A percentile compares a stretch with the other conserved stretches of the same genome.
Conservation (phyloP, 64 coral and sea anemone species). For the Montipora efflorescens region DNA sequence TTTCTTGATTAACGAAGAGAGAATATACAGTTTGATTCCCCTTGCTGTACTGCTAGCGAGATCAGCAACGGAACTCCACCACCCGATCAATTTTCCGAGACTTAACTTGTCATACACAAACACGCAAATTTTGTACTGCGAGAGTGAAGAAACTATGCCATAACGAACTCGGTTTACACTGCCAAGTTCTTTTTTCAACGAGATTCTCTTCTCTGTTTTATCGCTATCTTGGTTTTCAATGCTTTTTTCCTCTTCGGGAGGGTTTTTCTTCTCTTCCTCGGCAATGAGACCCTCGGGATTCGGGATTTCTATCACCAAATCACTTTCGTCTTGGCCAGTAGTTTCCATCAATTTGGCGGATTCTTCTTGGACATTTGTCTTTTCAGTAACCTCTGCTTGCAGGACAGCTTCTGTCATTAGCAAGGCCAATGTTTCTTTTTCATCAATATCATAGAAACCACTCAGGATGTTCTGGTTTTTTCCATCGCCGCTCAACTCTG, state of each 20-base stretch:
- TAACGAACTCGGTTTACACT: neutral
- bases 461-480: neutral
- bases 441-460: neutral
- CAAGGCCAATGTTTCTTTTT: neutral
- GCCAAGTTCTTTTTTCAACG: neutral
- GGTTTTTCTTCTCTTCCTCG: neutral
- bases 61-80: constrained; percentile 7
- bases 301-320: neutral
- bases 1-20: constrained; percentile 1
- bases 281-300: neutral
- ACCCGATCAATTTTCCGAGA: neutral
- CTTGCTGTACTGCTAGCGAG: neutral
- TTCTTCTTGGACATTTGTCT: neutral
- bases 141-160: neutral
- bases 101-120: constrained; percentile 6
- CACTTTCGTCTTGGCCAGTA: neutral
- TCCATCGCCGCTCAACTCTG: neutral
- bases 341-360: neutral
- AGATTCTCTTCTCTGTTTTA: neutral
- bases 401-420: neutral
- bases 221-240: too few relatives aligned
- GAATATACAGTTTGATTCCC: neutral
- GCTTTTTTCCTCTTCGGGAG: neutral
- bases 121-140: neutral
- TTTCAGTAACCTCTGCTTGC: neutral